Percentiles rank a stretch among this genome's conserved stretches.
These are phyloP conservation scores for Tragelaphus buxtoni DNA, from an alignment of 2,113 vertebrate genomes.

Conservation along the genomic window DNA sequence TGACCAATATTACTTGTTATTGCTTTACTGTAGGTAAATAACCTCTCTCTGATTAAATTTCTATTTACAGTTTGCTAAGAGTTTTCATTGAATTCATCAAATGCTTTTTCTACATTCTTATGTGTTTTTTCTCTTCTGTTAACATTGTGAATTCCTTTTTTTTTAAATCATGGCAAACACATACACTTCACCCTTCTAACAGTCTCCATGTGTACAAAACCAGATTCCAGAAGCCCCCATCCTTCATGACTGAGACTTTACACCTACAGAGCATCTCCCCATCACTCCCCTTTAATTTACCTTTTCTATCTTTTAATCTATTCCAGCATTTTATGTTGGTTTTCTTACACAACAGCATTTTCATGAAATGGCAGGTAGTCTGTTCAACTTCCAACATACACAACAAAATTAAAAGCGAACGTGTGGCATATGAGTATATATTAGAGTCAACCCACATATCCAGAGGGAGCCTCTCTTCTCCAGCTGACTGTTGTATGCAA, in stretches of 20 bases:
- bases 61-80: not conserved
- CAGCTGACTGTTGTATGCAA: not conserved
- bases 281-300: not conserved
- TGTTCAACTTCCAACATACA: not conserved
- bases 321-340: not conserved
- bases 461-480: not conserved
- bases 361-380: not conserved
- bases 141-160: not conserved
- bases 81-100: not conserved
- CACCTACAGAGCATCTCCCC: not conserved
- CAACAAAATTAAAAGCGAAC: not conserved
- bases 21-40: not conserved
- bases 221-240: not conserved
- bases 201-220: not conserved
- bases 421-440: not conserved
- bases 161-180: not conserved
- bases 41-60: not conserved
- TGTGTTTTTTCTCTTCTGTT: not conserved
- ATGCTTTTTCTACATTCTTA: not conserved
- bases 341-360: not conserved
- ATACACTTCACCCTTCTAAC: not conserved
- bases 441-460: not conserved
- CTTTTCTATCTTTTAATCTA: not conserved
- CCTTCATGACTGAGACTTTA: not conserved
- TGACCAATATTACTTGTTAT: not conserved